Evolutionary conservation across 2,888 invertebrate genomes (phyloP).

Genomic region (Aethes cnicana): DNA sequence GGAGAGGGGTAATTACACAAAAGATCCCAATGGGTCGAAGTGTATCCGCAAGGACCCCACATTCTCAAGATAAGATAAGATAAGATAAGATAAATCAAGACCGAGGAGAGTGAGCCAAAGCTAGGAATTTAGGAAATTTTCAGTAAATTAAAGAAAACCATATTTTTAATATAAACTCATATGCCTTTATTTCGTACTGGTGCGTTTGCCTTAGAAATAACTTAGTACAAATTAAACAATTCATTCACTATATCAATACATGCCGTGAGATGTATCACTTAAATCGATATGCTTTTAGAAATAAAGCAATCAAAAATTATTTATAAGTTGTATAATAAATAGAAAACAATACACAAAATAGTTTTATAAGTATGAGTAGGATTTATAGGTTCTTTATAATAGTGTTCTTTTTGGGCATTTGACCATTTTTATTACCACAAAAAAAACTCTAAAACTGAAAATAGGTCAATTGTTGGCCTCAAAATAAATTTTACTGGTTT

Average conservation of each 20-base stretch:
- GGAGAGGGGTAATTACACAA: too few species aligned
- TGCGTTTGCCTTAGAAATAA: constrained; percentile 79
- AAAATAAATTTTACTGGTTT: too few species aligned
- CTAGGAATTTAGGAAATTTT: background rate
- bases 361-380: constrained; percentile 30
- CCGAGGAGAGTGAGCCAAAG: too few species aligned
- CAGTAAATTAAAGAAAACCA: constrained; percentile 17
- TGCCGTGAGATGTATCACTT: constrained; percentile 65
- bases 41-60: too few species aligned
- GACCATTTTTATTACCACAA: too few species aligned
- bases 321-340: constrained; percentile 48
- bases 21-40: too few species aligned
- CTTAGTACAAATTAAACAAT: constrained; percentile 72
- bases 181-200: constrained; percentile 82
- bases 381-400: background rate
- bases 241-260: constrained; percentile 57
- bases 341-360: constrained; percentile 36
- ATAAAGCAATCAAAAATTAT: constrained; percentile 56
- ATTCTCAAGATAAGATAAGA: too few species aligned
- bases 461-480: too few species aligned
- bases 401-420: constrained; percentile 7
- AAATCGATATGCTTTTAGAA: constrained; percentile 68
- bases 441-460: too few species aligned
- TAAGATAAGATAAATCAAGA: too few species aligned
- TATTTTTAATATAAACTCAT: constrained; percentile 68